Conservation (phyloP, 1,140 invertebrate genomes). For the Polyergus mexicanus region DNA sequence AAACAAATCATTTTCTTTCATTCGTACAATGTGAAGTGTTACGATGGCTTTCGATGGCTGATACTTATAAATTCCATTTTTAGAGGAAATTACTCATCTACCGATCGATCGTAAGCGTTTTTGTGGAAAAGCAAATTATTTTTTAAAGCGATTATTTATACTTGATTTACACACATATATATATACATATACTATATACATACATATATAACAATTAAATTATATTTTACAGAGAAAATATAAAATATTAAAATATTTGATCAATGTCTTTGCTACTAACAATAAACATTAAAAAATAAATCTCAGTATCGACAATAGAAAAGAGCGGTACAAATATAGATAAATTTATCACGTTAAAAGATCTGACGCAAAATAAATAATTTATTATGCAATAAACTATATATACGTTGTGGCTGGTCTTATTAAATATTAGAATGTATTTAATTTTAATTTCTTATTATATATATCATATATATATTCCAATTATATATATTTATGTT, state of each 20-base stretch:
- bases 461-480: too few relatives aligned
- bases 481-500: too few relatives aligned
- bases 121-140: background rate
- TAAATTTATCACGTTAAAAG: background rate
- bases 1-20: background rate
- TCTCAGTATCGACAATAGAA: background rate
- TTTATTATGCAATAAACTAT: constrained; percentile 14
- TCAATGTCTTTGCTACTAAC: background rate
- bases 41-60: background rate
- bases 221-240: too few relatives aligned
- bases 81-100: background rate
- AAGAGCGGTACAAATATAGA: background rate
- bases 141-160: background rate
- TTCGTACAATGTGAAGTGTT: background rate
- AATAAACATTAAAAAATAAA: background rate
- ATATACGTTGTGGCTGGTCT: background rate
- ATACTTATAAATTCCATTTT: constrained; percentile 5
- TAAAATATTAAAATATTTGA: background rate
- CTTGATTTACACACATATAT: background rate
- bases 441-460: background rate
- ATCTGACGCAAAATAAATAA: background rate
- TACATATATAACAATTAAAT: background rate
- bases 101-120: constrained; percentile 44
- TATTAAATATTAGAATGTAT: background rate
- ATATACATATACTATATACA: background rate